A percentile compares a stretch with the other conserved stretches of the same genome.
Conservation (phyloP, 2,888 invertebrate species). For the Drosophila parthenogenetica region DNA sequence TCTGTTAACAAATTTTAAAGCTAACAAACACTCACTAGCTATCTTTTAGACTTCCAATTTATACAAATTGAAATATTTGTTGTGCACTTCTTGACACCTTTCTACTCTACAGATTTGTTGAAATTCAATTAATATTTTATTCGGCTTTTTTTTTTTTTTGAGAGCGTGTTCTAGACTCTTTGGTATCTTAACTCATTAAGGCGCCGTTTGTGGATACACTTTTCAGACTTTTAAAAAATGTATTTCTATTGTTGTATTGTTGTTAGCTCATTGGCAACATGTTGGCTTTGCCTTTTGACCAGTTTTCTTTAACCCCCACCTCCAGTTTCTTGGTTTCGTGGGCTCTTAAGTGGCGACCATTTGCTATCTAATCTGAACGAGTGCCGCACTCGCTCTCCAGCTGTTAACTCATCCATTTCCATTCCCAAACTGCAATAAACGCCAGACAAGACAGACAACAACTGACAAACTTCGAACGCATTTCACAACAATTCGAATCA, state of each 20-base stretch:
- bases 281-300: conserved; percentile 28
- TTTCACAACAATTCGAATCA: conserved; percentile 50
- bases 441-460: conserved; percentile 22
- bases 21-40: background rate
- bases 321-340: background rate
- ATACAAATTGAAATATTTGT: background rate
- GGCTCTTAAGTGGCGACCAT: conserved; percentile 54
- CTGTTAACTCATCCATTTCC: conserved; percentile 76
- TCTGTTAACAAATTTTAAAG: too few relatives aligned
- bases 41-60: background rate
- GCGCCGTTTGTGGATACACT: conserved; percentile 34
- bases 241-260: conserved; percentile 41
- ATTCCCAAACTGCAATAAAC: conserved; percentile 74
- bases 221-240: conserved; percentile 31
- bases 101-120: conserved; percentile 3
- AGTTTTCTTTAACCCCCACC: background rate
- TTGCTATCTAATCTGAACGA: conserved; percentile 74
- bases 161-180: conserved; percentile 1
- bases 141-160: background rate
- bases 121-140: conserved; percentile 33
- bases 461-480: conserved; percentile 46
- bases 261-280: conserved; percentile 59
- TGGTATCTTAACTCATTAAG: conserved; percentile 43
- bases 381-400: conserved; percentile 75
- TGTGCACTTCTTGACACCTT: conserved; percentile 35